Percentiles rank a stretch among this genome's conserved stretches.
phyloP scores from a whole-genome alignment of 2,113 vertebrate genomes.

The Sinocyclocheilus anshuiensis region DNA sequence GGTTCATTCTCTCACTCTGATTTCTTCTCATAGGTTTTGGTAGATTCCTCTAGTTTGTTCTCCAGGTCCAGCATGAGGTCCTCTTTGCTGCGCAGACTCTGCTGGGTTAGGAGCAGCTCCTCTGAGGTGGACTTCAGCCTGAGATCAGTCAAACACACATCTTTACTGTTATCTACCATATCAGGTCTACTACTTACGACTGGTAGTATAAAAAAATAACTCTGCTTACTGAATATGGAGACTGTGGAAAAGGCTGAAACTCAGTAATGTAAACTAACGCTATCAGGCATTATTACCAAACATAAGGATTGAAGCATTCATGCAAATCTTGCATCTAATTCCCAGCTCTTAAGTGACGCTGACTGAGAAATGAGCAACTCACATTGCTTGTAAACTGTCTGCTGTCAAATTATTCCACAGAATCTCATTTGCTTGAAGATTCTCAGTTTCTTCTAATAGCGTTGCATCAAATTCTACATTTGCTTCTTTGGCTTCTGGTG shows the following conservation, averaged over 20 bases:
- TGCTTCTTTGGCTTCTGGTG: conserved; percentile 81
- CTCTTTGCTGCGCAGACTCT: conserved; percentile 87
- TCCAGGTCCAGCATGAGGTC: conserved; percentile 85
- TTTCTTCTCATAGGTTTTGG: conserved; percentile 83
- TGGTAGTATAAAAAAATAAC: not conserved
- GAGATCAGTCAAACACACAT: not conserved
- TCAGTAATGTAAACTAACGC: not conserved
- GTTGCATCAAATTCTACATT: conserved; percentile 88
- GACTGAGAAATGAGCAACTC: conserved; percentile 66
- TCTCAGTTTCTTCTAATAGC: conserved; percentile 91
- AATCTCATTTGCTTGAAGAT: conserved; percentile 91
- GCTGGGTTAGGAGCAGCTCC: conserved; percentile 87
- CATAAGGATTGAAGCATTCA: not conserved
- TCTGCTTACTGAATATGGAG: not conserved
- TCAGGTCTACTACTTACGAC: not conserved
- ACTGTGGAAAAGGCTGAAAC: not conserved
- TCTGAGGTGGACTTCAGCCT: conserved; percentile 90
- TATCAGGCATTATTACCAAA: not conserved
- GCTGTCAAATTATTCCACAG: conserved; percentile 97
- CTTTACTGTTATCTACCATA: not conserved
- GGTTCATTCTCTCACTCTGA: conserved; percentile 80
- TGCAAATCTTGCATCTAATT: not conserved
- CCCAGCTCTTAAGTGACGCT: not conserved
- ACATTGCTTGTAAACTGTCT: conserved; percentile 89
- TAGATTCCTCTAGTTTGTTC: conserved; percentile 86